Evolutionary conservation across 2,888 invertebrate genomes (phyloP), one percentile per base, ranked within the genome.

Genomic region (Orthosia gothica): DNA sequence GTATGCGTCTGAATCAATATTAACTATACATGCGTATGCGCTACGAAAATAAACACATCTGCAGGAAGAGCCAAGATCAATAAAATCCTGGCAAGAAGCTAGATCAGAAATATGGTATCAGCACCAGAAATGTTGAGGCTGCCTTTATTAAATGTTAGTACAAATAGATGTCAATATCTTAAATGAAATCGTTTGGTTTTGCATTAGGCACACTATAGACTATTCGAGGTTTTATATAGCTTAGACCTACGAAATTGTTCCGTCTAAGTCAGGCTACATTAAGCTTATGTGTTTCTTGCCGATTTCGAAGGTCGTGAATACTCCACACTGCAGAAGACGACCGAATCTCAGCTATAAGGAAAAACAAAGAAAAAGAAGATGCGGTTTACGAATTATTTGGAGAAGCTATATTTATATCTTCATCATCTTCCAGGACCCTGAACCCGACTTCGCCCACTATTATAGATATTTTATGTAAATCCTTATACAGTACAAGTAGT

Each of bases 41-140:
- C 45, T 26, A 55, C 18, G 49, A 61, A 62, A 74, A 81, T 74
- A 81, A 62, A 62, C 57, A 52, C 15, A 73, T 61, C 45, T n/a
- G 20, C 55, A 57, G 11, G 16, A 68, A 58, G 52, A 63, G 47
- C 7, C 15, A 74, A 45, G 23, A 57, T 23, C 50, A 23, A 52
- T 32, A 62, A 52, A 58, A 76, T 16, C 16, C 49, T n/a, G 23
- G 52, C 40, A n/a, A 26, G 73, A 54, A 59, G 32, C 18, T 52
- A 20, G 5, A 32, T 3, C 26, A 26, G 13, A 20, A 47, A 45
- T n/a, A 57, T 15, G 18, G 32, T 49, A 23, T 23, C 15, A 66
- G 40, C 23, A 23, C 5, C 12, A 50, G 16, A 4, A 49, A 20
- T 47, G 7, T 26, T 26, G n/a, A 66, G 23, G 23, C 18, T 23